Percentiles rank a stretch among this genome's conserved stretches.
Conservation (phyloP, 2,888 invertebrate genomes). For the Eristalis tenax region DNA sequence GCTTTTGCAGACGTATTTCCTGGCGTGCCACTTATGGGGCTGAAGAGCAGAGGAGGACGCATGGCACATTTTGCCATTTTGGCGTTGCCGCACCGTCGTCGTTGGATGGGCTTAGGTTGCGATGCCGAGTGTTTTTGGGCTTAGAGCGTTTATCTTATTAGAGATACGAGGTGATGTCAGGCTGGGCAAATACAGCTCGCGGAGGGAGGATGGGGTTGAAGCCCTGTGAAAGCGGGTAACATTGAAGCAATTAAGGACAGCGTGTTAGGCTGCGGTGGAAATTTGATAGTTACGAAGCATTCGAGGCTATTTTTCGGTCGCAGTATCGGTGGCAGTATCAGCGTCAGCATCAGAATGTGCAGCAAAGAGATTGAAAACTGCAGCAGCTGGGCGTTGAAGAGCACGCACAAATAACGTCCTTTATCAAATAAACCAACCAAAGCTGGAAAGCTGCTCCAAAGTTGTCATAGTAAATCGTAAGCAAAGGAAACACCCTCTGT, state of each 20-base stretch:
- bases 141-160: slow-evolving; percentile 48
- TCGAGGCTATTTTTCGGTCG: slow-evolving; percentile 34
- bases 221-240: slow-evolving; percentile 31
- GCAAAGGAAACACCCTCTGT: neutral
- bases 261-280: slow-evolving; percentile 16
- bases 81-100: slow-evolving; percentile 31
- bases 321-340: neutral
- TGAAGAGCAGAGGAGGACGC: neutral
- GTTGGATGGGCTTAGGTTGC: slow-evolving; percentile 24
- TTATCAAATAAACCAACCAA: too few species aligned
- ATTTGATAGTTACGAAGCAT: slow-evolving; percentile 51
- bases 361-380: too few species aligned
- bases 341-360: too few species aligned
- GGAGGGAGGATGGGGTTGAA: slow-evolving; percentile 22
- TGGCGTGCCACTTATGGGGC: slow-evolving; percentile 1
- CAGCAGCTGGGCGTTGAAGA: too few species aligned
- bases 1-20: slow-evolving; percentile 41
- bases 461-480: too few species aligned
- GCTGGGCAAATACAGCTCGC: slow-evolving; percentile 26
- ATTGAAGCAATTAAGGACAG: slow-evolving; percentile 49
- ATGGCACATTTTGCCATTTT: slow-evolving; percentile 43
- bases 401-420: too few species aligned
- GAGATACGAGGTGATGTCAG: slow-evolving; percentile 40
- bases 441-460: too few species aligned
- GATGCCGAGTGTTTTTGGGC: slow-evolving; percentile 20